Conservation (phyloP, 2,113 vertebrate genomes). For the Leiothrix lutea region DNA sequence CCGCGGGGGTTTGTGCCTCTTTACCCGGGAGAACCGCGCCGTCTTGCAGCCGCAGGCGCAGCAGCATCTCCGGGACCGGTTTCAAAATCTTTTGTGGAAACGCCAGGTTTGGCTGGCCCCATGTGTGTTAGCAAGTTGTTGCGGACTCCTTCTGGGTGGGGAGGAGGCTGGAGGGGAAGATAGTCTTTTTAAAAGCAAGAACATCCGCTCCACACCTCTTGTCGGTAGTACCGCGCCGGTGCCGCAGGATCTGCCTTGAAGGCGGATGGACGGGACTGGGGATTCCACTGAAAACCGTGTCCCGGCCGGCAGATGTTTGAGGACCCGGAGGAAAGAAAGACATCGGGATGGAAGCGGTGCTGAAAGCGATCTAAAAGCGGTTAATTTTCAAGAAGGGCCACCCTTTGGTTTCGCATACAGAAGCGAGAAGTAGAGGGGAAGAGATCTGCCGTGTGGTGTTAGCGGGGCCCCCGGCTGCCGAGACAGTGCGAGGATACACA, state of each 20-base stretch:
- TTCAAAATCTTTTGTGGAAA: not conserved
- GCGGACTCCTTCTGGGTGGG: not conserved
- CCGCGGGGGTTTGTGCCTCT: not conserved
- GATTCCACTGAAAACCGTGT: not conserved
- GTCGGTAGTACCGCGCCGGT: not conserved
- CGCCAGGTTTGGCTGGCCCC: not conserved
- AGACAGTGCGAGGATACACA: not conserved
- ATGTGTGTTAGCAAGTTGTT: not conserved
- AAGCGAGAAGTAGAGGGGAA: not conserved
- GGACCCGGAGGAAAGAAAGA: not conserved
- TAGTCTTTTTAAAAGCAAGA: not conserved
- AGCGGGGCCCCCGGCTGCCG: not conserved
- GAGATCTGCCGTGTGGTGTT: not conserved
- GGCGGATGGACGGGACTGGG: fast-evolving
- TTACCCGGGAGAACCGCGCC: not conserved
- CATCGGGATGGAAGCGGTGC: not conserved
- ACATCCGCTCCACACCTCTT: not conserved
- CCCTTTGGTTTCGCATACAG: not conserved
- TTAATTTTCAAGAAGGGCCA: not conserved
- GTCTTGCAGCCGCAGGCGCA: not conserved
- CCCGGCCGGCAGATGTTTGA: not conserved
- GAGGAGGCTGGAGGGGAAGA: not conserved
- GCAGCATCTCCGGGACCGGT: not conserved
- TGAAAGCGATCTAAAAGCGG: slow-evolving; percentile 33
- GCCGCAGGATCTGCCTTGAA: not conserved